Percentiles rank a stretch among this genome's conserved stretches.
Conservation (phyloP, 2,888 invertebrate genomes). For the Drosophila falleni region DNA sequence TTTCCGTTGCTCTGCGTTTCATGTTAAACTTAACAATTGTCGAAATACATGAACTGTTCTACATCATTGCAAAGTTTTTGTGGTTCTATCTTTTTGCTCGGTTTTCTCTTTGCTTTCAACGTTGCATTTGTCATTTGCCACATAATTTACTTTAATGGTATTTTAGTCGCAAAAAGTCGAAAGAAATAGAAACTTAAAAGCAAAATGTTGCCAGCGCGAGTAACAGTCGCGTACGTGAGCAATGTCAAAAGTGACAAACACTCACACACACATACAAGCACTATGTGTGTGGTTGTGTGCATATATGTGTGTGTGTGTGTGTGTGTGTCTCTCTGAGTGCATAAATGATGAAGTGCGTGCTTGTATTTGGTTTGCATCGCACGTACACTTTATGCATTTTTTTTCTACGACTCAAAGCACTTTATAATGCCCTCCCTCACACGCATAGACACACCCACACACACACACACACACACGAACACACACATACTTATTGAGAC, state of each 20-base stretch:
- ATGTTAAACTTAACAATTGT: slow-evolving; percentile 33
- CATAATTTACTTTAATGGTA: slow-evolving; percentile 59
- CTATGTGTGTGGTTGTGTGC: neutral
- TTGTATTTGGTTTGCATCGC: slow-evolving; percentile 63
- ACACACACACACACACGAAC: slow-evolving; percentile 1
- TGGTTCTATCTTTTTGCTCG: slow-evolving; percentile 11
- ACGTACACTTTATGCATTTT: slow-evolving; percentile 72
- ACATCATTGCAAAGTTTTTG: slow-evolving; percentile 35
- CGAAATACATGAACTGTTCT: slow-evolving; percentile 23
- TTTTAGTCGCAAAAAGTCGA: slow-evolving; percentile 30
- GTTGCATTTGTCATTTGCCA: slow-evolving; percentile 55
- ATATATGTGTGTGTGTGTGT: slow-evolving; percentile 29
- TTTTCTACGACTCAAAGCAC: slow-evolving; percentile 75
- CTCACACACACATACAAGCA: slow-evolving; percentile 13
- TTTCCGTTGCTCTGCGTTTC: neutral
- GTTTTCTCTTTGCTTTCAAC: slow-evolving; percentile 39
- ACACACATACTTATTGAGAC: slow-evolving; percentile 10
- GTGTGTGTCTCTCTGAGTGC: slow-evolving; percentile 47
- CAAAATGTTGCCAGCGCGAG: slow-evolving; percentile 58
- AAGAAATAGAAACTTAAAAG: slow-evolving; percentile 57
- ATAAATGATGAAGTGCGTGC: slow-evolving; percentile 76
- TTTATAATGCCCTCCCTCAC: slow-evolving; percentile 60
- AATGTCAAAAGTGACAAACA: slow-evolving; percentile 58
- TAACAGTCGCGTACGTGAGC: slow-evolving; percentile 73
- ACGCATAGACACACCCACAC: neutral